Percentiles rank a stretch among this genome's conserved stretches.
phyloP scores from a whole-genome alignment of 2,888 invertebrate genomes.

The Synergus japonicus region DNA sequence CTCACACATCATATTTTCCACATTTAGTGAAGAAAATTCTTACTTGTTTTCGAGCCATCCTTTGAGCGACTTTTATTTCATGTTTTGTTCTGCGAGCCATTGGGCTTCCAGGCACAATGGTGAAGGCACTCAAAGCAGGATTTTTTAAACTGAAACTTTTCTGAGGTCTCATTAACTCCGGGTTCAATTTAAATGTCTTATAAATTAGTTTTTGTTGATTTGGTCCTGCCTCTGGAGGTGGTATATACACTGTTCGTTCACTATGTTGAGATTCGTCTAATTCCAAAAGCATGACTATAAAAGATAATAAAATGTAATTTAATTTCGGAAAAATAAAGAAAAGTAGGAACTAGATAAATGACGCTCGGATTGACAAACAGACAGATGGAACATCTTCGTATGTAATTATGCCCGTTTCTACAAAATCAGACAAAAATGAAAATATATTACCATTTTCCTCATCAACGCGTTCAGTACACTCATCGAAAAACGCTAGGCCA shows the following conservation, averaged over 20 bases:
- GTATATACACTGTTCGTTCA: constrained; percentile 95
- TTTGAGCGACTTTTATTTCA: constrained; percentile 95
- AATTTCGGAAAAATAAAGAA: too few species aligned
- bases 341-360: too few species aligned
- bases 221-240: constrained; percentile 90
- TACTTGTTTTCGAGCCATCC: constrained; percentile 82
- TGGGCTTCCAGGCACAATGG: constrained; percentile 87
- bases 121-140: constrained; percentile 71
- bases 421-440: background rate
- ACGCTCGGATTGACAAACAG: too few species aligned
- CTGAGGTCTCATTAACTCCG: constrained; percentile 79
- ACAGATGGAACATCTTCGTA: too few species aligned
- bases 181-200: constrained; percentile 82
- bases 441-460: constrained; percentile 70
- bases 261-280: constrained; percentile 86
- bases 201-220: constrained; percentile 77
- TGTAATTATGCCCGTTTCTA: background rate
- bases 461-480: constrained; percentile 91
- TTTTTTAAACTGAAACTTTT: constrained; percentile 72
- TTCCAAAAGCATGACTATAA: constrained; percentile 83
- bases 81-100: constrained; percentile 96
- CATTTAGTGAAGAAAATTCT: constrained; percentile 9
- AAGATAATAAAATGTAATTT: constrained; percentile 28
- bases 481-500: constrained; percentile 97
- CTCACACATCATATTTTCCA: too few species aligned